Conservation (phyloP, 2,113 vertebrate genomes). For the Miniopterus natalensis region DNA sequence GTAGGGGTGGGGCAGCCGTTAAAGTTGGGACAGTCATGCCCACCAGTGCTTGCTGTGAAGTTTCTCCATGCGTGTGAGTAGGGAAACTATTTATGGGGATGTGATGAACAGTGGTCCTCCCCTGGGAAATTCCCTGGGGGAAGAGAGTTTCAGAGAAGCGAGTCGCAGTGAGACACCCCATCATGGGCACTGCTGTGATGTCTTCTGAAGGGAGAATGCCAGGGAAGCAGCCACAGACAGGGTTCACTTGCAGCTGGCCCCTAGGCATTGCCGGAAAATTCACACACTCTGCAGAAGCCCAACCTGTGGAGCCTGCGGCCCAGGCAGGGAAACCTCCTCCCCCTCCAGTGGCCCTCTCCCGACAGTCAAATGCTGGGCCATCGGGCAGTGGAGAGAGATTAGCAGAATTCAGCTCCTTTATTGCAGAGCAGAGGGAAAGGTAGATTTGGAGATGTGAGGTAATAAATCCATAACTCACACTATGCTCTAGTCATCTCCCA, state of each 20-base stretch:
- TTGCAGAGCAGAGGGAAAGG: neutral
- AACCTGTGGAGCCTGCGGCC: neutral
- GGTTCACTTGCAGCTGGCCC: neutral
- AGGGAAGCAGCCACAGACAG: neutral
- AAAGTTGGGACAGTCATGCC: neutral
- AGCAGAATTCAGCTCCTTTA: neutral
- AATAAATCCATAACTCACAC: neutral
- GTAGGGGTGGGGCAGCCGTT: neutral
- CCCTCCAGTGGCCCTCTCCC: neutral
- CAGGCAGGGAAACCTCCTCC: neutral
- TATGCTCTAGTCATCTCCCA: neutral
- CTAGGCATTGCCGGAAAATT: neutral
- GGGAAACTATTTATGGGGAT: neutral
- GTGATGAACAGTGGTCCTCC: neutral
- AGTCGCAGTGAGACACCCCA: neutral
- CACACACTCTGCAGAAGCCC: neutral
- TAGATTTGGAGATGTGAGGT: neutral
- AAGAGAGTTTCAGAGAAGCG: neutral
- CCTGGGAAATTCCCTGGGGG: neutral
- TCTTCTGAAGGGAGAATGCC: neutral
- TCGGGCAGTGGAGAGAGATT: neutral
- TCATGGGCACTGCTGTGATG: neutral
- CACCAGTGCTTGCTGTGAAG: neutral
- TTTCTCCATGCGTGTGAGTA: too few species aligned
- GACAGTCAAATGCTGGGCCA: too few species aligned